phyloP scores from a whole-genome alignment of 2,113 vertebrate genomes.

The Grus americana region DNA sequence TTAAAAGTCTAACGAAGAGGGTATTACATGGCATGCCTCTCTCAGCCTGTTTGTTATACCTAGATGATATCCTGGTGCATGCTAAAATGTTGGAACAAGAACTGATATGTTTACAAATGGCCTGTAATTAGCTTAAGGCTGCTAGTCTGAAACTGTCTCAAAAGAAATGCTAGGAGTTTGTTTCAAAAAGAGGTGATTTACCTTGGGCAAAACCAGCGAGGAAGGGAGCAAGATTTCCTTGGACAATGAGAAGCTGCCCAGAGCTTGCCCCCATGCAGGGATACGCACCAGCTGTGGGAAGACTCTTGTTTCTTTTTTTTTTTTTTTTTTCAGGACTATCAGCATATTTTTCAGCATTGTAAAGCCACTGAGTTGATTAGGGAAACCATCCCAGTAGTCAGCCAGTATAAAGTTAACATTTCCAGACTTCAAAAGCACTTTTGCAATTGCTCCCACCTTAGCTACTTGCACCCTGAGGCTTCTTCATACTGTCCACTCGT shows the following conservation, averaged over 20 bases:
- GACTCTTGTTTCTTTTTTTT: not conserved
- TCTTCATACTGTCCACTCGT: not conserved
- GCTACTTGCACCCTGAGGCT: not conserved
- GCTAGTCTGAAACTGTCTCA: conserved; percentile 14
- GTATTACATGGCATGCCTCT: conserved; percentile 64
- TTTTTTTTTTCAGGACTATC: not conserved
- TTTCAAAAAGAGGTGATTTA: conserved; percentile 39
- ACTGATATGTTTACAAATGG: conserved; percentile 44
- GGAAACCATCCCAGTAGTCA: not conserved
- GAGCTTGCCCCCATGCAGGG: not conserved
- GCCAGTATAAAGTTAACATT: not conserved
- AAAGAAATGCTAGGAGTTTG: not conserved
- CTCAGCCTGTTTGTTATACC: conserved; percentile 67
- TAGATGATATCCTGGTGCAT: conserved; percentile 57
- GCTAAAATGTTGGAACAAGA: conserved; percentile 59
- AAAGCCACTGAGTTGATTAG: not conserved
- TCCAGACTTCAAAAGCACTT: not conserved
- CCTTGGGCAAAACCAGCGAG: conserved; percentile 6
- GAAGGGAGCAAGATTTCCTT: not conserved
- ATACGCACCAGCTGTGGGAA: not conserved
- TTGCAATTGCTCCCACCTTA: not conserved
- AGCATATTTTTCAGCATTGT: not conserved
- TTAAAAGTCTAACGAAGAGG: conserved; percentile 51
- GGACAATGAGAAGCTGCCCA: not conserved
- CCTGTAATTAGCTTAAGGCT: conserved; percentile 48